Percentiles rank a stretch among this genome's conserved stretches.
Conservation (phyloP, 2,888 invertebrate species). For the Caenorhabditis zanzibari region DNA sequence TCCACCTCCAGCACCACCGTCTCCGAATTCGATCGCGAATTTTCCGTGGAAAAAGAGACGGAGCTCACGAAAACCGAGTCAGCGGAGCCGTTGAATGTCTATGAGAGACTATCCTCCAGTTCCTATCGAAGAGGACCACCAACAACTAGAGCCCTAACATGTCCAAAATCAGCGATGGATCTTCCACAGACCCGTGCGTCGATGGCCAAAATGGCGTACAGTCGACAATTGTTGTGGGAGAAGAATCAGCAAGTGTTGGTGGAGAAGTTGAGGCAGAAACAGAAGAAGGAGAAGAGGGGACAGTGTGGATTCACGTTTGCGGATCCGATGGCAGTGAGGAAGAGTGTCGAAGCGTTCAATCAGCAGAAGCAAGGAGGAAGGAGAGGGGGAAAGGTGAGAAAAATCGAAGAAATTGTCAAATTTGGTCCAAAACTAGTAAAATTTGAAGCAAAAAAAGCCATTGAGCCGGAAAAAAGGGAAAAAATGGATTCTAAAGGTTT, state of each 20-base stretch:
- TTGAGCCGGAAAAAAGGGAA: too few relatives aligned
- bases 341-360: constrained; percentile 66
- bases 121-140: constrained; percentile 47
- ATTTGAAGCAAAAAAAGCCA: too few relatives aligned
- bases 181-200: constrained; percentile 79
- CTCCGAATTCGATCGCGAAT: constrained; percentile 63
- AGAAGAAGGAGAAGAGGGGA: constrained; percentile 57
- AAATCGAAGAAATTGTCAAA: neutral
- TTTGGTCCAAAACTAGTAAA: too few relatives aligned
- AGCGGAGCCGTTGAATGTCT: constrained; percentile 63
- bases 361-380: constrained; percentile 51
- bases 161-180: constrained; percentile 78
- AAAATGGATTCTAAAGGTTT: too few relatives aligned
- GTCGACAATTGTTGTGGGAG: constrained; percentile 80
- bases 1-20: constrained; percentile 69
- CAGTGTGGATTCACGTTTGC: constrained; percentile 71
- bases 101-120: constrained; percentile 60
- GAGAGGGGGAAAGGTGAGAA: constrained; percentile 22
- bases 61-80: neutral
- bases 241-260: constrained; percentile 73
- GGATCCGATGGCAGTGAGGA: constrained; percentile 70
- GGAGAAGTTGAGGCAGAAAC: constrained; percentile 76
- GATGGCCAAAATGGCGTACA: constrained; percentile 83
- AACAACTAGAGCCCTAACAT: constrained; percentile 56
- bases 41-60: constrained; percentile 51